These are phyloP conservation scores for Pantelozetes paolii DNA, from an alignment of 2,888 invertebrate genomes.

Conservation along the genomic window DNA sequence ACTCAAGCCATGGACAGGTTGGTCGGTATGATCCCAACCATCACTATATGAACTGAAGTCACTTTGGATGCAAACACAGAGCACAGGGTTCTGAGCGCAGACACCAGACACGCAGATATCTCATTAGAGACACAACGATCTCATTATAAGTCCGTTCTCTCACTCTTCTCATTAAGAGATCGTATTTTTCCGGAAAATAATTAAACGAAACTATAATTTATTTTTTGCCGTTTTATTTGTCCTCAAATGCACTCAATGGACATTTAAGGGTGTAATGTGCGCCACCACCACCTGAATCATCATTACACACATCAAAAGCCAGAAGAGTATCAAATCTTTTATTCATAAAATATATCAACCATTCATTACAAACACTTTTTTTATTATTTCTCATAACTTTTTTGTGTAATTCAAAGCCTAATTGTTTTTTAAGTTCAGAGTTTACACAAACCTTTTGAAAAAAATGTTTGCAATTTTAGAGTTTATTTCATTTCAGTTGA, in stretches of 20 bases:
- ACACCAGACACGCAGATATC: conserved; percentile 18
- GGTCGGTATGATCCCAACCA: neutral
- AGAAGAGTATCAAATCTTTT: neutral
- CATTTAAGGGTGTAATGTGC: conserved; percentile 4
- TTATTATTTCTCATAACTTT: too few relatives aligned
- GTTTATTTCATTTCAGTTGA: too few relatives aligned
- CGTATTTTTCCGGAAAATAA: conserved; percentile 31
- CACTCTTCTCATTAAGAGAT: conserved; percentile 28
- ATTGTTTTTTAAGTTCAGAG: too few relatives aligned
- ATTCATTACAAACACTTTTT: too few relatives aligned
- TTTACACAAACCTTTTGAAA: too few relatives aligned
- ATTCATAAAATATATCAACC: neutral
- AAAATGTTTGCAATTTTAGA: too few relatives aligned
- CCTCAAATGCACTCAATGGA: neutral
- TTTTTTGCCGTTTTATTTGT: conserved; percentile 15
- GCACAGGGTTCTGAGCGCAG: neutral
- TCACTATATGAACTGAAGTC: neutral
- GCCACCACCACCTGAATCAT: neutral
- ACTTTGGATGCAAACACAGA: neutral
- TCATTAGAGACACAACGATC: neutral
- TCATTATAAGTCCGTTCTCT: conserved; percentile 28
- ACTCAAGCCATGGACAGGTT: conserved; percentile 21
- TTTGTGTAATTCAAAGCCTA: too few relatives aligned
- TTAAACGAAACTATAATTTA: conserved; percentile 7
- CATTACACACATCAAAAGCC: neutral